Conservation (phyloP, 2,888 invertebrate species). For the Tenthredo amoena region DNA sequence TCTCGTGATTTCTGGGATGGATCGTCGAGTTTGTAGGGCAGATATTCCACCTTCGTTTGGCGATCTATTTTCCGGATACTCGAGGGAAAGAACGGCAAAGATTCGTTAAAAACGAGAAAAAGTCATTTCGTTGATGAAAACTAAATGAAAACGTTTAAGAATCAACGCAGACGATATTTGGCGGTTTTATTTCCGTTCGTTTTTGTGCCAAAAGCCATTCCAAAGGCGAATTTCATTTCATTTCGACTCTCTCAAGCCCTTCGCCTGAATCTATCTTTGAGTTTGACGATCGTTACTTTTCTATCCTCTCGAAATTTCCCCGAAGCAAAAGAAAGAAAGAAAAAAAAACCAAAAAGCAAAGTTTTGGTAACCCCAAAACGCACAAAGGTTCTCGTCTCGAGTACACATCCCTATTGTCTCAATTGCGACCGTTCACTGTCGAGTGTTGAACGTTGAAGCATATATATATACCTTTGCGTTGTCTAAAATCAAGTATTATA, state of each 20-base stretch:
- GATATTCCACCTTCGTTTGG: no score
- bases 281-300: background rate
- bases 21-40: no score
- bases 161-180: background rate
- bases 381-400: background rate
- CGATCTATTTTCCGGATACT: background rate
- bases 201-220: background rate
- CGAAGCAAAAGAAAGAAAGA: background rate
- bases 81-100: background rate
- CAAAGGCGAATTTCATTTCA: background rate
- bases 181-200: background rate
- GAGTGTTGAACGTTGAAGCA: background rate
- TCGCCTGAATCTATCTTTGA: background rate
- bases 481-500: background rate
- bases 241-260: background rate
- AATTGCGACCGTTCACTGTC: background rate
- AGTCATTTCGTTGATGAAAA: background rate
- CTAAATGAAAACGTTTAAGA: background rate
- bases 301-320: background rate
- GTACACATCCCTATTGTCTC: background rate
- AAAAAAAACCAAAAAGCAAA: background rate
- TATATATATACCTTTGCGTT: background rate
- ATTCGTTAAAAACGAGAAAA: background rate
- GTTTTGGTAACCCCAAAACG: background rate
- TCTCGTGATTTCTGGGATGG: background rate